These are phyloP conservation scores for Chitala chitala DNA, from an alignment of 2,113 vertebrate genomes.

Conservation along the genomic window DNA sequence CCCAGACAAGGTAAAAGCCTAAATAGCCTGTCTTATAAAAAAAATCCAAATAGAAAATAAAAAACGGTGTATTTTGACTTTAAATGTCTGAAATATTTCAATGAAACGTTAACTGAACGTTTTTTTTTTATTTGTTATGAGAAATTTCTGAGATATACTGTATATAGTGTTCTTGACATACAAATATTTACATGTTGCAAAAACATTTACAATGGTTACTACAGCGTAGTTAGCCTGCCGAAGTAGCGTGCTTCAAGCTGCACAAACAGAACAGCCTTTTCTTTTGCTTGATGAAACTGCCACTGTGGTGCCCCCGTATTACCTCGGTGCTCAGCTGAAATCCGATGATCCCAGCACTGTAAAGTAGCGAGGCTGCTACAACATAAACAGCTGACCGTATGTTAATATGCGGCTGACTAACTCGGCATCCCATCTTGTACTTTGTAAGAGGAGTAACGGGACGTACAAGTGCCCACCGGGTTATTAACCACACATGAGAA, in stretches of 20 bases:
- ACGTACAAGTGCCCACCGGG: background rate
- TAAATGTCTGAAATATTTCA: no score
- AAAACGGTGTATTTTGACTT: no score
- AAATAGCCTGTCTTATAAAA: background rate
- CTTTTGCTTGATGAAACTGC: background rate
- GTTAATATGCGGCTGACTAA: constrained; percentile 11
- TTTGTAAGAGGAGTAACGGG: background rate
- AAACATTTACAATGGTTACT: no score
- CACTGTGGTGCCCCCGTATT: background rate
- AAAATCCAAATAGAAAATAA: background rate
- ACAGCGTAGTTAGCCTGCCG: no score
- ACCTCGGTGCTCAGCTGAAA: background rate
- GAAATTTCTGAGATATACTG: no score
- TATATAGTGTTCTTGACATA: no score
- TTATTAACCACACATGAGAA: constrained; percentile 8
- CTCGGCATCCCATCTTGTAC: background rate
- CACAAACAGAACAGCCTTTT: background rate
- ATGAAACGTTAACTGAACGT: no score
- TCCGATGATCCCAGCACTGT: background rate
- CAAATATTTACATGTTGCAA: no score
- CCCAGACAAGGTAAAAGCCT: background rate
- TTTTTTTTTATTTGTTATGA: no score
- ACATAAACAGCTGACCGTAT: no score
- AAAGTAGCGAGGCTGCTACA: background rate
- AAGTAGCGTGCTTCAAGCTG: background rate